Conservation (phyloP, 2,888 invertebrate species). For the Meloe dianella region DNA sequence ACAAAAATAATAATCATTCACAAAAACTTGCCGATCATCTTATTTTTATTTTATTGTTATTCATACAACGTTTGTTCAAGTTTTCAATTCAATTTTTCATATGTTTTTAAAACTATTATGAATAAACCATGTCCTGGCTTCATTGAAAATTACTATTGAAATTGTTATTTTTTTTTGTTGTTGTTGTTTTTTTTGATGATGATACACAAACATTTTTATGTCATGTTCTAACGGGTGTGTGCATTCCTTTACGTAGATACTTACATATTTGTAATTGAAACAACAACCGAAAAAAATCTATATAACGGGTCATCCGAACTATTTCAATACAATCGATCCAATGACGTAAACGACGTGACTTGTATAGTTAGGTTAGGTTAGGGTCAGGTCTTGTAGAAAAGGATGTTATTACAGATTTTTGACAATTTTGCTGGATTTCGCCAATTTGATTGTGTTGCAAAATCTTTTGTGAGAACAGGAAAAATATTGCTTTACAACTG, state of each 20-base stretch:
- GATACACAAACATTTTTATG: slow-evolving; percentile 1
- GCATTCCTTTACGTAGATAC: neutral
- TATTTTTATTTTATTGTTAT: neutral
- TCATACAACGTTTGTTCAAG: slow-evolving; percentile 5
- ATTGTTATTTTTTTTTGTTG: neutral
- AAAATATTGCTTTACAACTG: no score
- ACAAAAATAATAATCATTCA: no score
- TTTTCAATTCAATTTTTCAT: slow-evolving; percentile 4
- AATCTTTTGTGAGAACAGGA: no score
- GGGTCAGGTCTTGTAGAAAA: no score
- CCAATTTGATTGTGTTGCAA: no score
- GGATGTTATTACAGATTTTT: no score
- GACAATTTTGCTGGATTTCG: no score
- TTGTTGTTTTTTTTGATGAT: neutral
- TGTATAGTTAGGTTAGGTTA: no score
- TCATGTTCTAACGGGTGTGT: neutral
- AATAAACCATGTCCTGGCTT: neutral
- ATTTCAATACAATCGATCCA: no score
- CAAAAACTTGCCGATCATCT: neutral
- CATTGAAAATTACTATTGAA: slow-evolving; percentile 8
- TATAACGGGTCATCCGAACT: neutral
- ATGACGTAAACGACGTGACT: no score
- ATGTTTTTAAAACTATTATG: neutral
- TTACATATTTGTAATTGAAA: neutral
- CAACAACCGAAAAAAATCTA: neutral